Evolutionary conservation across 2,888 invertebrate species (phyloP).

Genomic region (Gonocerus acuteangulatus): DNA sequence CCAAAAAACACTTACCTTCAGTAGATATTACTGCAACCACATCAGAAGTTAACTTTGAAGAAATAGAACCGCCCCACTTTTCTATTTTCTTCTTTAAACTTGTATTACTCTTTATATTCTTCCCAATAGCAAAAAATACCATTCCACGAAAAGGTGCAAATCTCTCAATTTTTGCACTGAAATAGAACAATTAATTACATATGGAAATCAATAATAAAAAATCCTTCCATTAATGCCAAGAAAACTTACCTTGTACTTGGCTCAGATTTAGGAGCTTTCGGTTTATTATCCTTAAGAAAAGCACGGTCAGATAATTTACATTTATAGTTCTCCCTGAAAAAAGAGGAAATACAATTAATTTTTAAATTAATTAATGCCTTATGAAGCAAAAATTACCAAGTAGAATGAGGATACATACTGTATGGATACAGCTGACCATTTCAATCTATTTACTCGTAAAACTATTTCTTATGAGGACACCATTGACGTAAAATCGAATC

Average conservation of each 20-base stretch:
- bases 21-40: constrained; percentile 70
- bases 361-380: too few species aligned
- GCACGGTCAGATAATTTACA: constrained; percentile 52
- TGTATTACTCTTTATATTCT: constrained; percentile 51
- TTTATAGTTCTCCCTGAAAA: constrained; percentile 46
- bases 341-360: background rate
- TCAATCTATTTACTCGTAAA: too few species aligned
- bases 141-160: constrained; percentile 67
- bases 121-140: constrained; percentile 63
- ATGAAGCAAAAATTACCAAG: too few species aligned
- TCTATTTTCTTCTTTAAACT: constrained; percentile 60
- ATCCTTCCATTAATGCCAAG: too few species aligned
- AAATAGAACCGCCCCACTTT: constrained; percentile 68
- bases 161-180: constrained; percentile 57
- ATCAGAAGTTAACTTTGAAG: constrained; percentile 54
- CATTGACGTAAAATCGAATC: too few species aligned
- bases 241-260: constrained; percentile 40
- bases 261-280: constrained; percentile 40
- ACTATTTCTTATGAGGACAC: too few species aligned
- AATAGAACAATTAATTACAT: constrained; percentile 27
- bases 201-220: too few species aligned
- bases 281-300: constrained; percentile 50
- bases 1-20: constrained; percentile 42
- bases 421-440: too few species aligned
- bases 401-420: too few species aligned